Percentiles rank a stretch among this genome's conserved stretches.
These are phyloP conservation scores for Diplosoma virens DNA, from an alignment of 23 tunicate genomes.

Conservation along the genomic window DNA sequence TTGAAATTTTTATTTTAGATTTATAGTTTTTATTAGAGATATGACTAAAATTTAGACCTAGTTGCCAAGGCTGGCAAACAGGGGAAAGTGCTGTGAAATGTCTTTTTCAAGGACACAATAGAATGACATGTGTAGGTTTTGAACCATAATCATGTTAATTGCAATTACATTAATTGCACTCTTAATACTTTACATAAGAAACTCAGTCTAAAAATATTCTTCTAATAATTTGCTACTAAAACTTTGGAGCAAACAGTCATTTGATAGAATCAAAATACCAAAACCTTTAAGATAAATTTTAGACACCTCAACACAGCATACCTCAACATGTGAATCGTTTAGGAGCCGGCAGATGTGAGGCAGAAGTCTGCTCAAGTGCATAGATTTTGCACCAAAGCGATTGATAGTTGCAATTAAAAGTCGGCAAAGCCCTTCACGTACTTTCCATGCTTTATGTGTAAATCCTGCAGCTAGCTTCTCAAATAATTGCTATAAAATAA, in stretches of 20 bases:
- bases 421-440: constrained; percentile 74
- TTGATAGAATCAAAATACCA: background rate
- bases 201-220: too few species aligned
- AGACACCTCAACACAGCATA: background rate
- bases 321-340: constrained; percentile 73
- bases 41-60: too few species aligned
- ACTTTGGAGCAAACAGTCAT: background rate
- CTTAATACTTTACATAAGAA: too few species aligned
- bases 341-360: constrained; percentile 77
- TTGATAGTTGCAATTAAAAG: constrained; percentile 74
- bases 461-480: constrained; percentile 61
- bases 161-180: too few species aligned
- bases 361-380: constrained; percentile 58
- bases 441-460: constrained; percentile 85
- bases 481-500: constrained; percentile 53
- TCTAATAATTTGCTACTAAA: too few species aligned
- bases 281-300: background rate
- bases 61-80: too few species aligned
- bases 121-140: too few species aligned
- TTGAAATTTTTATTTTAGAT: too few species aligned
- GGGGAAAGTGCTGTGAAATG: too few species aligned
- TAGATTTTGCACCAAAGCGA: constrained; percentile 73
- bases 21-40: too few species aligned
- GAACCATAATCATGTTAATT: too few species aligned
- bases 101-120: too few species aligned